A percentile compares a stretch with the other conserved stretches of the same genome.
These are phyloP conservation scores for Antechinus stuartii DNA, from an alignment of 2,113 vertebrate species.

Conservation along the genomic window DNA sequence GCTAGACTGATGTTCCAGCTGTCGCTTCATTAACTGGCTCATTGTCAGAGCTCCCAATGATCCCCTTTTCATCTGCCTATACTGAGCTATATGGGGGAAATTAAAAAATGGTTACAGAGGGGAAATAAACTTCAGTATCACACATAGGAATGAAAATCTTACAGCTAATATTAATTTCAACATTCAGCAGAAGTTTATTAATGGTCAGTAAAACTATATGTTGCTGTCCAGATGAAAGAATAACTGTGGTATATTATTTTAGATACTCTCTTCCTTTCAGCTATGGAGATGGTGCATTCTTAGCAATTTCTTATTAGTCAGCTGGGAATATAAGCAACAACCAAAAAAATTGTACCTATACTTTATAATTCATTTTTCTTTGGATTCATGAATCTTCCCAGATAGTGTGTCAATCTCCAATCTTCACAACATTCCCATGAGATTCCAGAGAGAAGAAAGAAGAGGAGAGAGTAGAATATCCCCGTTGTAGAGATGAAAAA, in stretches of 20 bases:
- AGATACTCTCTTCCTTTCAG: not conserved
- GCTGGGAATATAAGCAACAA: constrained; percentile 31
- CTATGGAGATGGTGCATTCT: not conserved
- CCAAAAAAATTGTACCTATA: constrained; percentile 6
- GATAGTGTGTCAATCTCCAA: not conserved
- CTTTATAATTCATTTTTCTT: constrained; percentile 41
- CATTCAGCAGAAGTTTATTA: not conserved
- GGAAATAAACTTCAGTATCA: constrained; percentile 78
- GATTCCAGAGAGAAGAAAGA: not conserved
- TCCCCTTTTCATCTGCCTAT: constrained; percentile 98
- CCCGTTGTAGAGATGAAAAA: constrained; percentile 51
- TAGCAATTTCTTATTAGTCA: not conserved
- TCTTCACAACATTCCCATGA: constrained; percentile 9
- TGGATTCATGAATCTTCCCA: not conserved
- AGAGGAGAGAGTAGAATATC: not conserved
- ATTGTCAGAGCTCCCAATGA: constrained; percentile 97
- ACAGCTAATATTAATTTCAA: constrained; percentile 40
- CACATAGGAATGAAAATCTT: constrained; percentile 75
- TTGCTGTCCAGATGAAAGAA: constrained; percentile 2
- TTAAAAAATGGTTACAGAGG: constrained; percentile 77
- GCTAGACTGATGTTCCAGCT: constrained; percentile 98
- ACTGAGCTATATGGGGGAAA: constrained; percentile 93
- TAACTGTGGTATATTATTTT: not conserved
- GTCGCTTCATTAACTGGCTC: constrained; percentile 98
- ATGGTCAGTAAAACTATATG: not conserved